Base-by-base conservation (phyloP, 2,113 vertebrate genomes). In the Lepus europaeus region DNA sequence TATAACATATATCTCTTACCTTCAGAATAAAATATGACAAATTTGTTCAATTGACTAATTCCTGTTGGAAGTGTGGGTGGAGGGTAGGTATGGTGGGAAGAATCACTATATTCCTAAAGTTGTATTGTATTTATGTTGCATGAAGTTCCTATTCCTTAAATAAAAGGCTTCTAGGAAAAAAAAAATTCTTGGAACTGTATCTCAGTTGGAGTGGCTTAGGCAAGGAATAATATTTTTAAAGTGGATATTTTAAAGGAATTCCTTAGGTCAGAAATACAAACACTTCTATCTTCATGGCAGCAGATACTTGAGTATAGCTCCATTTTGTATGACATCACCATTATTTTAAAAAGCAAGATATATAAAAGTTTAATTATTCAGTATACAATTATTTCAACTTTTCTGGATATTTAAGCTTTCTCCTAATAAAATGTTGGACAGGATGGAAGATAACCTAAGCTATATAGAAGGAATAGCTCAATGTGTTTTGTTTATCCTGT, bases 1-100 rank as follows among this genome's bases (percentile, higher is more conserved):
- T 78, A 49, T 82, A 66, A 95, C 13, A 56, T 4, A 51, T 45
- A 91, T 84, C 59, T 78, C 84, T 74, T 31, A 69, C 33, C 87
- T 59, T 90, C 82, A 84, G 64, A 87, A 76, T 45, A 31, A 78
- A 79, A 36, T 8, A n/a, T 45, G 29, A 51, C 49, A 78, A 4
- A 23, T 85, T 87, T 93, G 94, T 8, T 70, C 63, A 10, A 66
- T 4, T 74, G 89, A 78, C 49, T 45, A 69, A 36, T 64, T 79
- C n/a, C 74, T 83, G 45, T 45, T 45, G 45, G 45, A 45, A 45
- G 45, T 45, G 45, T 7, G 45, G 45, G 45, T 45, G 45, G 45
- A 45, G 45, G 45, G 45, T 45, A 45, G 45, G 45, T 45, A 45
- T 45, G 45, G 45, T 45, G 45, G 45, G 45, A 45, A 45, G 45